phyloP scores from a whole-genome alignment of 2,888 invertebrate species.

The Aphrophora alni region DNA sequence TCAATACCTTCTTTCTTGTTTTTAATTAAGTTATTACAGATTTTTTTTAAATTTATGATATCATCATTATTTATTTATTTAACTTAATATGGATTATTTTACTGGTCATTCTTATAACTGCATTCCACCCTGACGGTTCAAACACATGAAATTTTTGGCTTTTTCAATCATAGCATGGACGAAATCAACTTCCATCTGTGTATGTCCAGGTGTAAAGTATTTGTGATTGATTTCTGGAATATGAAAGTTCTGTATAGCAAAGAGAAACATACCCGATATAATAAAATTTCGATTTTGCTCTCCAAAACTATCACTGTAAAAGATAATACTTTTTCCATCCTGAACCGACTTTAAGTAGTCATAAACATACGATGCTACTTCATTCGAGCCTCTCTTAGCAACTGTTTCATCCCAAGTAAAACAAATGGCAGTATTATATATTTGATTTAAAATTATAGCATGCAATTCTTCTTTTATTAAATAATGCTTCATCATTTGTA shows the following conservation, averaged over 20 bases:
- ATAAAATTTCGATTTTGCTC: background rate
- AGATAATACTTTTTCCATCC: constrained; percentile 12
- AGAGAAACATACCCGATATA: constrained; percentile 10
- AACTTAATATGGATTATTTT: background rate
- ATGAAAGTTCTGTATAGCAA: background rate
- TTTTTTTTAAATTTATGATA: constrained; percentile 11
- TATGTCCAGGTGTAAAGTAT: constrained; percentile 13
- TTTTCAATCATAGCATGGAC: constrained; percentile 18
- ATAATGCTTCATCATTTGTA: constrained; percentile 14
- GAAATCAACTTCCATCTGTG: constrained; percentile 13
- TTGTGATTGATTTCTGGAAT: constrained; percentile 18
- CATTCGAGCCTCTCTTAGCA: constrained; percentile 3
- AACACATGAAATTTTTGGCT: constrained; percentile 12
- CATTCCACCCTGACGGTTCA: constrained; percentile 17
- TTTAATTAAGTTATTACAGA: background rate
- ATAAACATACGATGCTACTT: constrained; percentile 2
- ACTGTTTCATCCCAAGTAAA: constrained; percentile 20
- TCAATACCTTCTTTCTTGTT: constrained; percentile 1
- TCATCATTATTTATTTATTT: constrained; percentile 10
- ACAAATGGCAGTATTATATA: background rate
- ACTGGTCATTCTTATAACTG: background rate
- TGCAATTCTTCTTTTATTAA: constrained; percentile 1
- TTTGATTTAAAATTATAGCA: background rate
- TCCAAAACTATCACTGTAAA: constrained; percentile 9
- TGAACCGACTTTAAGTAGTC: background rate